Evolutionary conservation across 2,797 vertebrate genomes (phyloP).

Genomic region (Knipowitschia caucasica): DNA sequence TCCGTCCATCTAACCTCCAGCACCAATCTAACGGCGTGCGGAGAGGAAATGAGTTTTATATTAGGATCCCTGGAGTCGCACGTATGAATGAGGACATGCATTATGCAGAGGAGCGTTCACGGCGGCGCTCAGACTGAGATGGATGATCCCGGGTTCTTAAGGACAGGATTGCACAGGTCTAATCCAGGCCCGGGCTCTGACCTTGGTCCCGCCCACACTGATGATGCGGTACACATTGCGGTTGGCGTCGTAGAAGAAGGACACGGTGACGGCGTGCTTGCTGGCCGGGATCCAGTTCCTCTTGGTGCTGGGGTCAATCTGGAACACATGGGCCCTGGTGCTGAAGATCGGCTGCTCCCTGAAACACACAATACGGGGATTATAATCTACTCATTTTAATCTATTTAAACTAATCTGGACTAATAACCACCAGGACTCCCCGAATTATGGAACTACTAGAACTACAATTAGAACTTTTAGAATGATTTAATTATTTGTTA

Average conservation of each 20-base stretch:
- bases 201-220: conserved; percentile 96
- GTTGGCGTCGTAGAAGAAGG: conserved; percentile 92
- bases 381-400: background rate
- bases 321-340: conserved; percentile 93
- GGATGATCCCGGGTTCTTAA: background rate
- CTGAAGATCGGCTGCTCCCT: conserved; percentile 98
- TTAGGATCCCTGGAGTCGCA: background rate
- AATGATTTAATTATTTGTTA: too few relatives aligned
- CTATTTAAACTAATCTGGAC: too few relatives aligned
- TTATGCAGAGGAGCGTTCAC: background rate
- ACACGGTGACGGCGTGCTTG: conserved; percentile 92
- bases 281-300: conserved; percentile 96
- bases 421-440: too few relatives aligned
- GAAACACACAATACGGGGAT: background rate
- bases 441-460: too few relatives aligned
- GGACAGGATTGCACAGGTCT: background rate
- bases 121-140: background rate
- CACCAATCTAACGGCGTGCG: too few relatives aligned
- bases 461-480: too few relatives aligned
- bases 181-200: conserved; percentile 42
- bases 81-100: background rate
- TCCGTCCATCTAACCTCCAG: too few relatives aligned
- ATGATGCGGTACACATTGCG: conserved; percentile 93
- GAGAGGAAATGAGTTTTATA: conserved; percentile 6
- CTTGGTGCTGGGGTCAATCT: conserved; percentile 93